Evolutionary conservation across 2,797 vertebrate genomes (phyloP), one percentile per base, ranked within the genome.

Genomic region (Tympanoctomys barrerae): DNA sequence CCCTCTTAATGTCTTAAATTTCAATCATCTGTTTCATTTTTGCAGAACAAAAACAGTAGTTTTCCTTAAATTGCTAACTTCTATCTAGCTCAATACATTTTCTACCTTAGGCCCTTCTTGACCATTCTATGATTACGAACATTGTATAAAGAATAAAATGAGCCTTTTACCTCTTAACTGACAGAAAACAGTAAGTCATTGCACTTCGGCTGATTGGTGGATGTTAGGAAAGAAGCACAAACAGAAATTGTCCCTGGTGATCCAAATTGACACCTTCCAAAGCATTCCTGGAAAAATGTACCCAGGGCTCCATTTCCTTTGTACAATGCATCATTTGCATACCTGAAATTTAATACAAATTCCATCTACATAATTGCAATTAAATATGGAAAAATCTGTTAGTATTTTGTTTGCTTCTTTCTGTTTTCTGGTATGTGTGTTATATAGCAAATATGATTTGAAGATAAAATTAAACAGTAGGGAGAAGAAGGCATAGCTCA

Each of bases 41-140:
- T 96, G 90, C 64, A 89, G 92, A 42, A 93, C 42, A 96, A 93
- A 77, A 97, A 91, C 54, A 97, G 90, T 61, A 90, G 75, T 97
- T 97, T 94, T 62, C 21, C 75, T 95, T 96, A 96, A 97, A 97
- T 94, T 97, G 94, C 83, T 94, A 89, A 95, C 36, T 92, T 95
- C 89, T 95, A 36, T 87, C 62, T 88, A 95, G 78, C 91, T 93
- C 94, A 93, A 94, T 94, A 61, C 39, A 82, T 96, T 96, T 97
- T 94, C 92, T 91, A 96, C 95, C 94, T 96, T 87, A 90, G 92
- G 79, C 82, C 73, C 93, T 96, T 90, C 91, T 90, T 93, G 79
- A 92, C 68, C 54, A 90, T 90, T 90, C 49, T 62, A 31, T 94
- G 85, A 94, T 96, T 96, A 96, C 85, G 13, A 97, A 97, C 68